These are phyloP conservation scores for Dicycla oo DNA, from an alignment of 2,888 invertebrate genomes.

Conservation along the genomic window DNA sequence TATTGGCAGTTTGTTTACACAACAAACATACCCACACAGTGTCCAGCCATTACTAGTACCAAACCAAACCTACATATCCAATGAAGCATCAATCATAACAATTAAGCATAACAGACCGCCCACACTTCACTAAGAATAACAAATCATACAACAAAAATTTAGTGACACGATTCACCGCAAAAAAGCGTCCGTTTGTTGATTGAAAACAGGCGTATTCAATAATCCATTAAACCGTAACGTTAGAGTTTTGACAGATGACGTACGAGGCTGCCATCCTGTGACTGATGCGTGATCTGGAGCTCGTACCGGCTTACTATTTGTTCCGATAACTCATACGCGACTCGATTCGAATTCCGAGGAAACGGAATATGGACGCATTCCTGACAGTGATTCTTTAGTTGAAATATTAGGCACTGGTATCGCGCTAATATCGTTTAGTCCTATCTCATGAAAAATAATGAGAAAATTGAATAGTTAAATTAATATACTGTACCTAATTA, in stretches of 20 bases:
- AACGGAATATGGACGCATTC: background rate
- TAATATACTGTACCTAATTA: too few relatives aligned
- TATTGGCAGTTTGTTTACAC: constrained; percentile 27
- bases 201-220: constrained; percentile 83
- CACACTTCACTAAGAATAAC: constrained; percentile 63
- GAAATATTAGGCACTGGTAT: background rate
- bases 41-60: constrained; percentile 36
- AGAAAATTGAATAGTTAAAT: background rate
- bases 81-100: constrained; percentile 72
- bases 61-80: constrained; percentile 39
- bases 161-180: constrained; percentile 73
- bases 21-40: constrained; percentile 33
- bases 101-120: constrained; percentile 69
- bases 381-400: background rate
- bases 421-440: background rate
- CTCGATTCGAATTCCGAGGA: constrained; percentile 31
- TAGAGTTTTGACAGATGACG: constrained; percentile 82
- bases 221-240: constrained; percentile 81
- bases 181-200: constrained; percentile 77
- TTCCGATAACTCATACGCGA: constrained; percentile 33
- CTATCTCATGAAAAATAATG: constrained; percentile 7
- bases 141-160: constrained; percentile 69
- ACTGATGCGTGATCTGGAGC: constrained; percentile 74
- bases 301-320: constrained; percentile 56
- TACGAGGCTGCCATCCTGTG: constrained; percentile 72